These are phyloP conservation scores for Pandemis corylana DNA, from an alignment of 2,888 invertebrate species.

Conservation along the genomic window DNA sequence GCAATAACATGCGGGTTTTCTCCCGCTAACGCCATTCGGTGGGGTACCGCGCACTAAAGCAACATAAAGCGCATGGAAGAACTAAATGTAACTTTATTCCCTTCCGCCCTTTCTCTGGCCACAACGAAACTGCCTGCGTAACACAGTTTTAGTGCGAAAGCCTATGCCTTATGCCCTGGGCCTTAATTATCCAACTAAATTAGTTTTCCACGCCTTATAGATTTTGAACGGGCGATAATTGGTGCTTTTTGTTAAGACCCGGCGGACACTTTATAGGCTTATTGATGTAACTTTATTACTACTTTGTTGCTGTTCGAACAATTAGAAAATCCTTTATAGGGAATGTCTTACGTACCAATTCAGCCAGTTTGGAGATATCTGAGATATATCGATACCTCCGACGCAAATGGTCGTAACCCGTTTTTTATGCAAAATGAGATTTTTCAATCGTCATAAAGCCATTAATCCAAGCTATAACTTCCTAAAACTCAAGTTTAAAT, in stretches of 20 bases:
- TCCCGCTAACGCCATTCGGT: no score
- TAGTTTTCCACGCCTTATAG: constrained; percentile 49
- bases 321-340: background rate
- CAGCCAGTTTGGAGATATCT: background rate
- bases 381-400: no score
- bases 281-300: background rate
- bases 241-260: constrained; percentile 4
- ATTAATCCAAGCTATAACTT: no score
- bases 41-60: no score
- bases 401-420: no score
- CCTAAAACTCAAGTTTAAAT: no score
- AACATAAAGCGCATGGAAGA: no score
- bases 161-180: constrained; percentile 54
- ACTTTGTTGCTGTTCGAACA: background rate
- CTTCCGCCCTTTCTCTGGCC: constrained; percentile 43
- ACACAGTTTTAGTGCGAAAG: constrained; percentile 56
- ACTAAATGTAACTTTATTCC: no score
- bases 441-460: no score
- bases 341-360: background rate
- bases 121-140: constrained; percentile 48
- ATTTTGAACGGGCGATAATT: constrained; percentile 26
- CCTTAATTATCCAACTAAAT: constrained; percentile 58
- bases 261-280: background rate
- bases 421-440: no score
- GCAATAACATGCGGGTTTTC: no score